Evolutionary conservation across 2,888 invertebrate genomes (phyloP).

Genomic region (Graphium colonna): DNA sequence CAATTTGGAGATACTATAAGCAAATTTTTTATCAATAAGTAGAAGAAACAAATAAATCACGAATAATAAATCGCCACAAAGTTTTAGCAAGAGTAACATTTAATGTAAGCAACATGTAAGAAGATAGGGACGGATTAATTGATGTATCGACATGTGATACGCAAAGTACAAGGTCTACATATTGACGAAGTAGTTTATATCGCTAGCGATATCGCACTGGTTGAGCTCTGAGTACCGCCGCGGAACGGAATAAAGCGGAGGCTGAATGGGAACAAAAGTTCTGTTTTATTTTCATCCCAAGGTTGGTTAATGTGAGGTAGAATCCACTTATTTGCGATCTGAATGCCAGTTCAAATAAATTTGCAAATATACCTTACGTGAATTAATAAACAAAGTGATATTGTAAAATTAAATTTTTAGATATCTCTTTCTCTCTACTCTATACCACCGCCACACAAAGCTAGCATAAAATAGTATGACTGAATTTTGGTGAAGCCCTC

Average conservation of each 20-base stretch:
- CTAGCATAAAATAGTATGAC: no score
- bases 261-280: constrained; percentile 25
- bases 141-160: constrained; percentile 14
- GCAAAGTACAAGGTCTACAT: constrained; percentile 9
- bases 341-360: no score
- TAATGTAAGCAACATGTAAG: neutral
- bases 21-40: no score
- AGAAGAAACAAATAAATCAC: neutral
- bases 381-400: no score
- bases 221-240: constrained; percentile 42
- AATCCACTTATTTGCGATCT: no score
- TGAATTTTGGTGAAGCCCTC: no score
- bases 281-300: neutral
- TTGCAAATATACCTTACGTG: neutral
- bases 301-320: no score
- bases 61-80: neutral
- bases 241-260: constrained; percentile 31
- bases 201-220: constrained; percentile 39
- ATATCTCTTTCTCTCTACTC: no score
- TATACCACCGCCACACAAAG: no score
- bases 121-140: constrained; percentile 3
- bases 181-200: constrained; percentile 35
- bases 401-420: no score
- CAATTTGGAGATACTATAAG: no score
- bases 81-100: neutral